Conservation (phyloP, 2,888 invertebrate species). For the Crematogaster levior region DNA sequence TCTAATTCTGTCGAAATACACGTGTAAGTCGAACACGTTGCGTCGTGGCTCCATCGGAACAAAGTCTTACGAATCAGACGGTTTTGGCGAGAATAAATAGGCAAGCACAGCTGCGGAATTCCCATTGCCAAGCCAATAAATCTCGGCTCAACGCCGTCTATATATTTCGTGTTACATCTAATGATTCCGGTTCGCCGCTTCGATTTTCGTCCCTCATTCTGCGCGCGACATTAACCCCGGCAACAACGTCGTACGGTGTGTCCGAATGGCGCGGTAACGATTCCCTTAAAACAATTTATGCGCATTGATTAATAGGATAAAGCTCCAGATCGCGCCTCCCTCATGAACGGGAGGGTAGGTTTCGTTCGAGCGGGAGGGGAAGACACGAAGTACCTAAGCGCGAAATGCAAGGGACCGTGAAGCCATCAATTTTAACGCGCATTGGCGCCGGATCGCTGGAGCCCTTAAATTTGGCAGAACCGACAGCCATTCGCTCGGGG, state of each 20-base stretch:
- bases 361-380: slow-evolving; percentile 33
- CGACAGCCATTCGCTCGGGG: slow-evolving; percentile 50
- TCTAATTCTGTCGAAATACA: slow-evolving; percentile 12
- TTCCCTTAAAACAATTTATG: slow-evolving; percentile 77
- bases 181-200: slow-evolving; percentile 70
- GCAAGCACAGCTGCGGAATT: slow-evolving; percentile 59
- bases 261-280: slow-evolving; percentile 75
- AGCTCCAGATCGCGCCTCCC: slow-evolving; percentile 64
- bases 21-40: neutral
- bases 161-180: slow-evolving; percentile 69
- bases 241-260: slow-evolving; percentile 67
- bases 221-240: slow-evolving; percentile 73
- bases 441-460: slow-evolving; percentile 70
- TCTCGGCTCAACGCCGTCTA: slow-evolving; percentile 63
- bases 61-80: neutral
- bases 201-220: slow-evolving; percentile 61
- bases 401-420: slow-evolving; percentile 76
- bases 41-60: neutral
- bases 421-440: slow-evolving; percentile 76
- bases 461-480: slow-evolving; percentile 72
- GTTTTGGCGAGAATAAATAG: slow-evolving; percentile 33
- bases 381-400: slow-evolving; percentile 69
- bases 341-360: slow-evolving; percentile 51
- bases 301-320: slow-evolving; percentile 78
- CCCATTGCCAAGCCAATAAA: slow-evolving; percentile 68